Percentiles rank a stretch among this genome's conserved stretches.
Evolutionary conservation across 2,888 invertebrate species (phyloP).

Genomic region (Keiferia lycopersicella): DNA sequence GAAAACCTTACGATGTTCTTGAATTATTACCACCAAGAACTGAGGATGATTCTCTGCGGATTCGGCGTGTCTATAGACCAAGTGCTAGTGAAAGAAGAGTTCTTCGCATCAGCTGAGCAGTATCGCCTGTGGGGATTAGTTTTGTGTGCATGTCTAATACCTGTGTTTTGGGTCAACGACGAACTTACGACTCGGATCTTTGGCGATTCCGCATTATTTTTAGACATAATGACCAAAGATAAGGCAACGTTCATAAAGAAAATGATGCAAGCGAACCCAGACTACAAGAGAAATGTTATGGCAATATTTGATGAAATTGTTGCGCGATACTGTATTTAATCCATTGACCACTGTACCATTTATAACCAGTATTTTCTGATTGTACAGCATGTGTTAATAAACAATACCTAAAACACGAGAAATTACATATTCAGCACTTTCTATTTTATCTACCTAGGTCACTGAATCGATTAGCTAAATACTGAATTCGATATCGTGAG

Average conservation of each 20-base stretch:
- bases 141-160: constrained; percentile 78
- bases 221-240: constrained; percentile 76
- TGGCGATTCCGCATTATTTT: constrained; percentile 72
- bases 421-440: neutral
- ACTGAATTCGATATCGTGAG: constrained; percentile 25
- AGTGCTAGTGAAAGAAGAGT: constrained; percentile 65
- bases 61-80: constrained; percentile 61
- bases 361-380: neutral
- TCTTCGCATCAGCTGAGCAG: constrained; percentile 66
- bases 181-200: constrained; percentile 71
- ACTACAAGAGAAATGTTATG: constrained; percentile 74
- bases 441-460: constrained; percentile 2
- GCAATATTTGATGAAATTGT: constrained; percentile 81
- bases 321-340: constrained; percentile 62
- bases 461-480: neutral
- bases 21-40: constrained; percentile 78
- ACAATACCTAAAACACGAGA: neutral
- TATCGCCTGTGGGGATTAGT: constrained; percentile 79
- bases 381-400: neutral
- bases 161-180: constrained; percentile 76
- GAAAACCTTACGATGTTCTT: constrained; percentile 74
- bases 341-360: neutral
- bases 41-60: constrained; percentile 63
- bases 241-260: constrained; percentile 78
- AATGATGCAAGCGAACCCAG: constrained; percentile 74